phyloP scores from a whole-genome alignment of 2,113 vertebrate species.

The Phylloscopus trochiloides region DNA sequence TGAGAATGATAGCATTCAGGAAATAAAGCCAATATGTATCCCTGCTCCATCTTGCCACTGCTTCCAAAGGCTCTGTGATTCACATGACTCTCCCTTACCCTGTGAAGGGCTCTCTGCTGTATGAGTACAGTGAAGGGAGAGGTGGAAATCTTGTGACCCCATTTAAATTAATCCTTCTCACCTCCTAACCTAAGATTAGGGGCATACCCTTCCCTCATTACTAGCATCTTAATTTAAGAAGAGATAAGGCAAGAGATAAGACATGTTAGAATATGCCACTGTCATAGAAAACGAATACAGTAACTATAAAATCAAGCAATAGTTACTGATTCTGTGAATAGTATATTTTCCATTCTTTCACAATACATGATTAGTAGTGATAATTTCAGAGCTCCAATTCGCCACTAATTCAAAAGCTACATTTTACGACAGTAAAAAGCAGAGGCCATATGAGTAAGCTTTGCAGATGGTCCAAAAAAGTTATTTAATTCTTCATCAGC shows the following conservation, averaged over 20 bases:
- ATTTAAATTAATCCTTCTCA: constrained; percentile 20
- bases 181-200: background rate
- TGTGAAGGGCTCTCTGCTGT: background rate
- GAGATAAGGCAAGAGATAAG: constrained; percentile 20
- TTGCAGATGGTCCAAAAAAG: constrained; percentile 64
- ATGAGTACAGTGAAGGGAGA: background rate
- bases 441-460: constrained; percentile 64
- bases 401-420: constrained; percentile 58
- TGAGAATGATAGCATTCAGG: background rate
- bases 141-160: background rate
- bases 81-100: background rate
- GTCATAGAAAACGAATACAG: background rate
- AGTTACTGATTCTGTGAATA: constrained; percentile 41
- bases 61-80: background rate
- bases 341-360: constrained; percentile 50
- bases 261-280: background rate
- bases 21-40: background rate
- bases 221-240: constrained; percentile 45
- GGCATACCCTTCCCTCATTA: background rate
- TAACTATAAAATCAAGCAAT: constrained; percentile 43
- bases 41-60: background rate
- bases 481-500: constrained; percentile 67
- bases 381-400: constrained; percentile 65
- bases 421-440: constrained; percentile 51
- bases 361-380: constrained; percentile 65